phyloP scores from a whole-genome alignment of 2,113 vertebrate species.

The Numida meleagris region DNA sequence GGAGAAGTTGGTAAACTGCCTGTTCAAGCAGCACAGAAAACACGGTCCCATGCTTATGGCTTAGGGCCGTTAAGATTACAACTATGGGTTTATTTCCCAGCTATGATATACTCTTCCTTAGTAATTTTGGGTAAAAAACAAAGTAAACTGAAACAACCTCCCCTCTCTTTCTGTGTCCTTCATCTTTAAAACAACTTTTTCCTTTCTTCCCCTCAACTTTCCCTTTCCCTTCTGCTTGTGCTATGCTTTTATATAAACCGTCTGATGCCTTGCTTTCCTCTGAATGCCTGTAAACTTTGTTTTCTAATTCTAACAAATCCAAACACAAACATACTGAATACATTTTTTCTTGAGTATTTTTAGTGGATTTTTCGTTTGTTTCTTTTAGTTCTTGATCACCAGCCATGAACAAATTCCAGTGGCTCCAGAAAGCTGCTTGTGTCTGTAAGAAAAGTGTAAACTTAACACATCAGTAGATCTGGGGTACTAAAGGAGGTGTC shows the following conservation, averaged over 20 bases:
- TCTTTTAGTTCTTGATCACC: conserved; percentile 37
- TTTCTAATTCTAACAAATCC: background rate
- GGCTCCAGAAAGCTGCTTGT: conserved; percentile 55
- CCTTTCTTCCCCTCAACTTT: background rate
- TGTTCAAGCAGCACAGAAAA: background rate
- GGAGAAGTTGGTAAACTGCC: background rate
- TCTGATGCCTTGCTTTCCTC: background rate
- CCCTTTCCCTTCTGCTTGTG: background rate
- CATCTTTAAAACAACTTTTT: background rate
- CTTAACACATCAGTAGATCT: conserved; percentile 74
- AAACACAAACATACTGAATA: conserved; percentile 41
- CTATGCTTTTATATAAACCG: background rate
- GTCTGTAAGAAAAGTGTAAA: conserved; percentile 65
- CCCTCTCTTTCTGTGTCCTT: background rate
- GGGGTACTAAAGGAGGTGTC: conserved; percentile 67
- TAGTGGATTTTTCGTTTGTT: conserved; percentile 32
- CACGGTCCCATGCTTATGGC: fast-evolving
- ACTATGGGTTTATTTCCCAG: background rate
- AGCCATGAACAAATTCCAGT: conserved; percentile 58
- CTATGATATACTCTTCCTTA: background rate
- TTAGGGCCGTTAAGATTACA: background rate
- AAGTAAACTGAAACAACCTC: background rate
- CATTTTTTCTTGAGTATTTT: conserved; percentile 56
- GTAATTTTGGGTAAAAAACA: background rate
- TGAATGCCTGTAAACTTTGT: background rate